Evolutionary conservation across 2,113 vertebrate species (phyloP).

Genomic region (Pterocles orientalis): DNA sequence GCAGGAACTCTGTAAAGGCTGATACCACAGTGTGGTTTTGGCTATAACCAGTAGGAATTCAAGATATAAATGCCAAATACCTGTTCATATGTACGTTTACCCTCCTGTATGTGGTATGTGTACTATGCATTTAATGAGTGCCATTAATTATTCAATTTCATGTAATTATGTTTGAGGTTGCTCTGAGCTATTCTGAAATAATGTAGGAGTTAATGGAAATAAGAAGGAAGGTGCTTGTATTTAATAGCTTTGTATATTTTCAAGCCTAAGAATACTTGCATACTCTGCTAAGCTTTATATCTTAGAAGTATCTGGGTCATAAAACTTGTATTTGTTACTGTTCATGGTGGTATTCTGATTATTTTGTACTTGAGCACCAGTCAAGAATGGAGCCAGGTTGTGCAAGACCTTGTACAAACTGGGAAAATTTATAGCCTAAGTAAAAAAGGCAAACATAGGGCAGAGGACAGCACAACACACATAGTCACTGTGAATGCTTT

Average conservation of each 20-base stretch:
- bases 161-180: slow-evolving; percentile 12
- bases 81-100: not conserved
- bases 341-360: not conserved
- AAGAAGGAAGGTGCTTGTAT: not conserved
- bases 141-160: not conserved
- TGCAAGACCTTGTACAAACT: not conserved
- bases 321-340: not conserved
- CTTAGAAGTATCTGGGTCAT: not conserved
- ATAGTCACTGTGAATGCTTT: not conserved
- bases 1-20: not conserved
- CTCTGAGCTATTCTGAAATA: slow-evolving; percentile 17
- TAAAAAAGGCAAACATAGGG: not conserved
- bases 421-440: not conserved
- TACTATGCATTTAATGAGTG: not conserved
- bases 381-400: not conserved
- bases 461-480: not conserved
- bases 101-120: not conserved
- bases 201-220: not conserved
- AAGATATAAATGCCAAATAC: not conserved
- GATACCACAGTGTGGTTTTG: not conserved
- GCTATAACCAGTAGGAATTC: not conserved
- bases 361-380: not conserved
- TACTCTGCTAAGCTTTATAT: not conserved
- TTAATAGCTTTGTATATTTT: not conserved
- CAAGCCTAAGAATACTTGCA: not conserved